A percentile compares a stretch with the other conserved stretches of the same genome.
These are phyloP conservation scores for Lithobates sylvaticus DNA, from an alignment of 2,797 vertebrate genomes.

Conservation along the genomic window DNA sequence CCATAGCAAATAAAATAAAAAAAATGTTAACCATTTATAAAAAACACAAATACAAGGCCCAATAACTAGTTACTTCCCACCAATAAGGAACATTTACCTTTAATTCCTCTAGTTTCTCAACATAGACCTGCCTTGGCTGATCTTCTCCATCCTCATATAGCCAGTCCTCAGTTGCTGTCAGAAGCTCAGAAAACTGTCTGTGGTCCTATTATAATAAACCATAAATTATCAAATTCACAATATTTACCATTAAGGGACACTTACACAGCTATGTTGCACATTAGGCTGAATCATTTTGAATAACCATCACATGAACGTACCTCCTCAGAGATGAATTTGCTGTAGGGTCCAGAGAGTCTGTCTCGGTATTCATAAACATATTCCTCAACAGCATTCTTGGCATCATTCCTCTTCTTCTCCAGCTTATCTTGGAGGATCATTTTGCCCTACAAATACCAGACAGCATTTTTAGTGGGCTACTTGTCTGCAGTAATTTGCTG, in stretches of 20 bases:
- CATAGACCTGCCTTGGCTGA: constrained; percentile 80
- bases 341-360: constrained; percentile 81
- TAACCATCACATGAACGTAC: constrained; percentile 64
- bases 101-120: constrained; percentile 80
- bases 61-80: background rate
- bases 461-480: background rate
- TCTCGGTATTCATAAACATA: constrained; percentile 84
- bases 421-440: constrained; percentile 85
- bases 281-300: background rate
- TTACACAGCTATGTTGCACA: background rate
- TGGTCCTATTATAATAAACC: constrained; percentile 71
- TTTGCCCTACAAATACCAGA: constrained; percentile 73
- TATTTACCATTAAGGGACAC: background rate
- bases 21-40: too few species aligned
- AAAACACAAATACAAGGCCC: background rate
- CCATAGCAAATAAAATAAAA: too few species aligned
- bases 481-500: background rate
- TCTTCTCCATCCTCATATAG: constrained; percentile 85
- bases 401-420: constrained; percentile 84
- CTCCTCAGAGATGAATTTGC: constrained; percentile 77
- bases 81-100: constrained; percentile 70
- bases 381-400: constrained; percentile 85
- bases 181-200: constrained; percentile 74
- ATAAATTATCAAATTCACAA: background rate
- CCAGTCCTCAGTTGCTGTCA: constrained; percentile 83